phyloP scores from a whole-genome alignment of 2,113 vertebrate species.

The Isichthys henryi region DNA sequence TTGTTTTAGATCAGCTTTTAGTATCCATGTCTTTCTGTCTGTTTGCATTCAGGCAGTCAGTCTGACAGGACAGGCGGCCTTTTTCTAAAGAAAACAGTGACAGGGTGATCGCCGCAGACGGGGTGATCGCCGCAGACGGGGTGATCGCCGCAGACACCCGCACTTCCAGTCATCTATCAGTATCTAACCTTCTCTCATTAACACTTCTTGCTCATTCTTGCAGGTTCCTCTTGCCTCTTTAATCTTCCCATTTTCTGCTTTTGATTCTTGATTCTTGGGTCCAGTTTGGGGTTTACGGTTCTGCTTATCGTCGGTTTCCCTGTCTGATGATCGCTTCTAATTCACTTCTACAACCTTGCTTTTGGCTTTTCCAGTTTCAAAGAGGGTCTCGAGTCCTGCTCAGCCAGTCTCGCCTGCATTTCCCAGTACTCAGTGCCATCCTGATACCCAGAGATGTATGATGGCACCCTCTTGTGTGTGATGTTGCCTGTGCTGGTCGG shows the following conservation, averaged over 20 bases:
- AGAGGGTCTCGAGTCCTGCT: background rate
- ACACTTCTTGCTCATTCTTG: background rate
- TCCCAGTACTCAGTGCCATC: background rate
- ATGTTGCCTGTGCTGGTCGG: background rate
- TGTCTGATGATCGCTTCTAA: background rate
- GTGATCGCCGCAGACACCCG: background rate
- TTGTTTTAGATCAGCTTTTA: no score
- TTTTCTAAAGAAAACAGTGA: background rate
- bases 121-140: no score
- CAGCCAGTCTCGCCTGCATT: no score
- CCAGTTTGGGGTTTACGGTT: background rate
- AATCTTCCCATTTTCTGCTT: background rate
- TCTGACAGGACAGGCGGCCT: background rate
- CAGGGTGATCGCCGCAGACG: background rate
- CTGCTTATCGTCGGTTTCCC: background rate
- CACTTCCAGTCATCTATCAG: background rate
- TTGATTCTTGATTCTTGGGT: background rate
- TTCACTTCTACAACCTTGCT: background rate
- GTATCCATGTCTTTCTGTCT: background rate
- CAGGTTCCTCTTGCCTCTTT: background rate
- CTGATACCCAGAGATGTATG: background rate
- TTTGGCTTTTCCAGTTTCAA: background rate
- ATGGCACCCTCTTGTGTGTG: background rate
- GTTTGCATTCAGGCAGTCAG: background rate
- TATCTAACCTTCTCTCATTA: background rate